Percentiles rank a stretch among this genome's conserved stretches.
These are phyloP conservation scores for Bunonema sp. DNA, from an alignment of 2,888 invertebrate species.

Conservation along the genomic window DNA sequence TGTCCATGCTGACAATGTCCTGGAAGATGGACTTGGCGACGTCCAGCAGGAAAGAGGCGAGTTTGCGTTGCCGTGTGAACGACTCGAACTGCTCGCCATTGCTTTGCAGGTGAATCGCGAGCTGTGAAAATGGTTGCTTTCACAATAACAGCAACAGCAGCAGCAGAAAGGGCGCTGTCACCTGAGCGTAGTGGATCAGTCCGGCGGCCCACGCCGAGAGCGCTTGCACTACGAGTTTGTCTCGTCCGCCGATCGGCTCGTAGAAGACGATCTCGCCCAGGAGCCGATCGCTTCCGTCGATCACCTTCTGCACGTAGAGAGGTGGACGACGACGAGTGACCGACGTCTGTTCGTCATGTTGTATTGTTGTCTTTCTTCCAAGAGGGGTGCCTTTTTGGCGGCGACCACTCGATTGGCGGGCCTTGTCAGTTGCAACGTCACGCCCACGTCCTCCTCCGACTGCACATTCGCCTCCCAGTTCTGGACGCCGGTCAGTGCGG, in stretches of 20 bases:
- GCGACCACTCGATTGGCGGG: too few species aligned
- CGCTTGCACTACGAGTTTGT: constrained; percentile 20
- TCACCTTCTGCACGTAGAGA: constrained; percentile 9
- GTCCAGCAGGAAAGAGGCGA: constrained; percentile 63
- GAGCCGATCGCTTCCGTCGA: constrained; percentile 11
- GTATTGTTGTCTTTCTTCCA: too few species aligned
- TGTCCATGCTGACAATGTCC: constrained; percentile 70
- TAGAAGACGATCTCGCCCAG: constrained; percentile 32
- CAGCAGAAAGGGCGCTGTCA: too few species aligned
- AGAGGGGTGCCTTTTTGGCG: too few species aligned
- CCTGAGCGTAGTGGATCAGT: constrained; percentile 26
- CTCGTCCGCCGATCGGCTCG: constrained; percentile 12
- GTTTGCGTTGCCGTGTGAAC: constrained; percentile 51
- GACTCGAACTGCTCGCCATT: constrained; percentile 9
- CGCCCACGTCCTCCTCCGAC: too few species aligned
- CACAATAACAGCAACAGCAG: neutral
- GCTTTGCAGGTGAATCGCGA: constrained; percentile 58
- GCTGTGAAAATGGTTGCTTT: constrained; percentile 44
- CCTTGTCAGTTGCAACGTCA: too few species aligned
- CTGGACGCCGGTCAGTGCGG: too few species aligned
- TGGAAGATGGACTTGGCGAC: constrained; percentile 76
- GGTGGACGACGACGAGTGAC: constrained; percentile 8
- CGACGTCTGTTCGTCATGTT: constrained; percentile 6
- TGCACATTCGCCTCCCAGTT: too few species aligned
- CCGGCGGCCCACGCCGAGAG: constrained; percentile 29